Base-by-base conservation (phyloP, 2,888 invertebrate species). In the Callyntrura guangdongensis region DNA sequence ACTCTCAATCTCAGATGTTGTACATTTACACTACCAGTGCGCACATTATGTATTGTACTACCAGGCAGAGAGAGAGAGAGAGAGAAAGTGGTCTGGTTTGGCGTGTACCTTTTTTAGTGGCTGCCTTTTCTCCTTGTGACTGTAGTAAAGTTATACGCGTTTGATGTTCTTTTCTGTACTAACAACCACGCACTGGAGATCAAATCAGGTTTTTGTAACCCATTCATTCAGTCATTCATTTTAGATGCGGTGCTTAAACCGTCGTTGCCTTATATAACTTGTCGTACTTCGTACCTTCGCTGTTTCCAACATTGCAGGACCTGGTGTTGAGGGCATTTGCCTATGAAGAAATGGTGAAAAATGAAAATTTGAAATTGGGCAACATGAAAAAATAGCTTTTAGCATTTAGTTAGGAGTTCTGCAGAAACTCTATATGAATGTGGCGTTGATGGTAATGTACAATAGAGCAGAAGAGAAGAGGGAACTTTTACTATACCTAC, bases 1-100 rank as follows among this genome's bases (percentile, higher is more conserved):
- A 83, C 89, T 89, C 89, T 89, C 89, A 89, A 89, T 89, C 89
- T 89, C 89, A 89, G 89, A 89, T 89, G 87, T 69, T 82, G 89
- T 89, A 74, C 82, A 89, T 87, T 79, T 79, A 87, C 79, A 69
- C 64, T 49, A n/a, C n/a, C n/a, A 64, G 22, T 25, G 53, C 27
- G 72, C 17, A 82, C 45, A 45, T 4, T 9, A 67, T n/a, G 53
- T 53, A 53, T n/a, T n/a, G n/a, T n/a, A n/a, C n/a, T n/a, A n/a
- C n/a, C 20, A 56, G 0, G 25, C 2, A 25, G 1, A 22, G 3
- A 20, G n/a, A 47, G 14, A 77, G 9, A 79, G 12, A 17, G 22
- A 72, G 77, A 53, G 14, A 56, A 11, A 59, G 56, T 36, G 11
- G 56, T 20, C 14, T 36, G 11, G 79, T 56, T 25, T 59, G 17